Evolutionary conservation across 2,797 vertebrate species (phyloP).

Genomic region (Taeniopygia guttata): DNA sequence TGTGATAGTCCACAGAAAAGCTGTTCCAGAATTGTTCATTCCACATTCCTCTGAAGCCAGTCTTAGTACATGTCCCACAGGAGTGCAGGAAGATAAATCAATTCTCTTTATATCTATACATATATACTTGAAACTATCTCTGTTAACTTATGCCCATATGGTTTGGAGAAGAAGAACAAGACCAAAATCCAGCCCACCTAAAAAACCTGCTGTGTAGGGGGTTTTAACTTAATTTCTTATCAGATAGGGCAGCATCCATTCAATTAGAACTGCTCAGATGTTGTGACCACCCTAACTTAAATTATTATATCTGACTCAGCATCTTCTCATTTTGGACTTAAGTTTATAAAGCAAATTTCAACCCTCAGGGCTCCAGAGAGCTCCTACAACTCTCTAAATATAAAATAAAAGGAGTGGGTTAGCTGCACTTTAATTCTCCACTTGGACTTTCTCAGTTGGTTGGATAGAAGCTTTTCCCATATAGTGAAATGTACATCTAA

Average conservation of each 20-base stretch:
- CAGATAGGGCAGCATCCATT: neutral
- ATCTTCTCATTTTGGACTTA: neutral
- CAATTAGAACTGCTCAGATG: neutral
- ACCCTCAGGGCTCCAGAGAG: neutral
- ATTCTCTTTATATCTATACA: neutral
- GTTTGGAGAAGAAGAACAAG: neutral
- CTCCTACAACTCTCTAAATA: neutral
- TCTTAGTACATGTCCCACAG: neutral
- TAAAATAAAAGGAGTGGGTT: neutral
- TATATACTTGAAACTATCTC: neutral
- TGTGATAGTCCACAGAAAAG: neutral
- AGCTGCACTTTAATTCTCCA: neutral
- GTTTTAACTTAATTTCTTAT: neutral
- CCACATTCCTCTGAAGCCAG: neutral
- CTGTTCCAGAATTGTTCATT: neutral
- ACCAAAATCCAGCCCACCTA: neutral
- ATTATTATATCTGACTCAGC: neutral
- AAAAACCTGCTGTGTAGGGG: neutral
- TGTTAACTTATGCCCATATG: neutral
- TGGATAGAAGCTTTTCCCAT: neutral
- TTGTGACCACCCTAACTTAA: neutral
- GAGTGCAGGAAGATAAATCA: constrained; percentile 1
- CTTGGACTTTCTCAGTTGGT: neutral
- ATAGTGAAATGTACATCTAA: neutral
- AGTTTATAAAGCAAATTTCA: neutral